Conservation (phyloP, 2,888 invertebrate genomes). For the Drosophila merina region DNA sequence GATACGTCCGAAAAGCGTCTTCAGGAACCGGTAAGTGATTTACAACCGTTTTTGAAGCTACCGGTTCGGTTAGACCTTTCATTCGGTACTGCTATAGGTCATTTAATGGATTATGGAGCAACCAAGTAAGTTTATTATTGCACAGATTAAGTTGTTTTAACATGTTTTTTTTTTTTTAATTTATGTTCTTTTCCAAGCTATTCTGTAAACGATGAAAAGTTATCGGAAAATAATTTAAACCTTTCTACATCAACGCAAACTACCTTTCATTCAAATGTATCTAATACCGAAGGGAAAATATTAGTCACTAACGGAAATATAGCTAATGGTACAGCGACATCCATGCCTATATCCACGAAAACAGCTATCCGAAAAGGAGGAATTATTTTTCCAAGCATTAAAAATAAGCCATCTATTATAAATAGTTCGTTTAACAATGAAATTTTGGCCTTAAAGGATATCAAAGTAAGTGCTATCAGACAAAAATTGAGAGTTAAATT, state of each 20-base stretch:
- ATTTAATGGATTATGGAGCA: conserved; percentile 91
- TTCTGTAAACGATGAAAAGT: conserved; percentile 81
- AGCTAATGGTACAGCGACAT: background rate
- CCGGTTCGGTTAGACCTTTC: conserved; percentile 91
- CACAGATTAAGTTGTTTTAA: background rate
- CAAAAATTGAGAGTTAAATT: background rate
- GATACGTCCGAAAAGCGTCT: conserved; percentile 93
- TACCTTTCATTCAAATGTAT: conserved; percentile 21
- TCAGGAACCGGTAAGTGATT: conserved; percentile 93
- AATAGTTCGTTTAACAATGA: conserved; percentile 93
- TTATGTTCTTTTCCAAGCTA: conserved; percentile 65
- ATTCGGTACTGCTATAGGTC: conserved; percentile 90
- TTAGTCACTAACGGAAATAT: conserved; percentile 28
- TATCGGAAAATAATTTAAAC: conserved; percentile 77
- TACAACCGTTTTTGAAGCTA: conserved; percentile 90
- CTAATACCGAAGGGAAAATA: conserved; percentile 27
- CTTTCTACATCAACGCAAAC: conserved; percentile 34
- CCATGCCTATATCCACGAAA: conserved; percentile 63
- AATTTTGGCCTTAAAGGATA: conserved; percentile 90
- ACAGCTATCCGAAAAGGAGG: conserved; percentile 89
- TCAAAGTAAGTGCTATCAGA: conserved; percentile 88
- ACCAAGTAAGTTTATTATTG: conserved; percentile 85
- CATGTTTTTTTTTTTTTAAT: background rate
- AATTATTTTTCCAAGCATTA: conserved; percentile 95
- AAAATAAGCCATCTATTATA: conserved; percentile 94